Percentiles rank a stretch among this genome's conserved stretches.
Conservation (phyloP, 2,888 invertebrate species). For the Tricholauxania praeusta region DNA sequence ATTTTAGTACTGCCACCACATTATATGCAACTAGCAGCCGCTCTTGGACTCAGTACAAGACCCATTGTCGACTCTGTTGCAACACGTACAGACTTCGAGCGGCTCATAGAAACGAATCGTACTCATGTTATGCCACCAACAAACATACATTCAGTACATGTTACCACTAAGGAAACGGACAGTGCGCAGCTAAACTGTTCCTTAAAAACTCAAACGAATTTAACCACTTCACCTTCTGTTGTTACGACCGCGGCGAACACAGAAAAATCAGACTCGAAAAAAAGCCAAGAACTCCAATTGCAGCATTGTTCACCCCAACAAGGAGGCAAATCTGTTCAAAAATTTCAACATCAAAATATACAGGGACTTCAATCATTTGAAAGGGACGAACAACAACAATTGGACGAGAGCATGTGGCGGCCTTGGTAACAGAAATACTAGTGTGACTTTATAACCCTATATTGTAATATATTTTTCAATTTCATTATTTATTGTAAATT, state of each 20-base stretch:
- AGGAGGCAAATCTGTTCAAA: conserved; percentile 46
- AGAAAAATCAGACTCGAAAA: conserved; percentile 44
- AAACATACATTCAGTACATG: no score
- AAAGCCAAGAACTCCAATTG: conserved; percentile 51
- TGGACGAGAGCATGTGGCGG: conserved; percentile 70
- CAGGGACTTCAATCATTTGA: conserved; percentile 39
- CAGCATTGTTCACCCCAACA: conserved; percentile 38
- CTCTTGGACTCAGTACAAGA: conserved; percentile 65
- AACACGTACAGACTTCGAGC: conserved; percentile 64
- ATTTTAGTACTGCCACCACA: conserved; percentile 73
- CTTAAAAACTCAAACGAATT: not conserved
- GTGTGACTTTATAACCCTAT: no score
- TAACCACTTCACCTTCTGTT: not conserved
- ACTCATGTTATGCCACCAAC: conserved; percentile 53
- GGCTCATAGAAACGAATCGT: conserved; percentile 63
- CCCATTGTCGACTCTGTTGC: conserved; percentile 62
- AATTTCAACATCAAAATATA: conserved; percentile 34
- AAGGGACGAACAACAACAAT: conserved; percentile 48
- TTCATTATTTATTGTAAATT: no score
- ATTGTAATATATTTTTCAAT: no score
- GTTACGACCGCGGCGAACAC: not conserved
- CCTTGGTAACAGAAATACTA: conserved; percentile 66
- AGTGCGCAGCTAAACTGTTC: not conserved
- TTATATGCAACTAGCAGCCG: conserved; percentile 72
- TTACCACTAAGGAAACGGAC: not conserved